Evolutionary conservation across 2,888 invertebrate species (phyloP).

Genomic region (Caenorhabditis sp.): DNA sequence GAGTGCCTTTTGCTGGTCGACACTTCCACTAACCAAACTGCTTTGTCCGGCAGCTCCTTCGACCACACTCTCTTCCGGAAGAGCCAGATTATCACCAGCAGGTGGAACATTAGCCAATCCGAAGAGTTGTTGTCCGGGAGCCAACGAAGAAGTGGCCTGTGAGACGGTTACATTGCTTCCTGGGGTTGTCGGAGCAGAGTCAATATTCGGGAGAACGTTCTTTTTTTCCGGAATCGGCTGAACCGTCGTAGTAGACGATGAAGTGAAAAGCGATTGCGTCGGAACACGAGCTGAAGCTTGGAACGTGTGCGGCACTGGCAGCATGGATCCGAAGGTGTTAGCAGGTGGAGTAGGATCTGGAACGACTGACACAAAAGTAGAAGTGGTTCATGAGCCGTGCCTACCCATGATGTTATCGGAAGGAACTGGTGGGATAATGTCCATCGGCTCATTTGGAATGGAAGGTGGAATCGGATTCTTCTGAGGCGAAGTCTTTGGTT

Average conservation of each 20-base stretch:
- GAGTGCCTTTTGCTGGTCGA: constrained; percentile 29
- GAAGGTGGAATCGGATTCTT: constrained; percentile 27
- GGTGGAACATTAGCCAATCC: constrained; percentile 14
- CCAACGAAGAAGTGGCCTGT: constrained; percentile 29
- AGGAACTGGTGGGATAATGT: constrained; percentile 55
- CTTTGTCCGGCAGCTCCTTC: constrained; percentile 57
- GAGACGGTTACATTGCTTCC: constrained; percentile 32
- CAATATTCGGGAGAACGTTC: constrained; percentile 48
- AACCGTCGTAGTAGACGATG: constrained; percentile 30
- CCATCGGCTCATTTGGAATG: constrained; percentile 46
- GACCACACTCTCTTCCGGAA: constrained; percentile 49
- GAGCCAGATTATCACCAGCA: constrained; percentile 15
- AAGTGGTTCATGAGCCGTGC: neutral
- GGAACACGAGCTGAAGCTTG: constrained; percentile 51
- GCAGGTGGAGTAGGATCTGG: constrained; percentile 48
- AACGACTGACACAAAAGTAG: constrained; percentile 5
- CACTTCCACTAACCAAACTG: constrained; percentile 56
- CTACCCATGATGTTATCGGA: constrained; percentile 51
- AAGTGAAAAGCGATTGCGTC: constrained; percentile 44
- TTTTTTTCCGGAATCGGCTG: constrained; percentile 38
- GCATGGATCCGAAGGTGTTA: constrained; percentile 11
- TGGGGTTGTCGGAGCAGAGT: constrained; percentile 27
- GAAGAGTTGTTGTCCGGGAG: constrained; percentile 23
- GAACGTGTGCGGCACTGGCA: constrained; percentile 49
- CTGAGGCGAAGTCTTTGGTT: constrained; percentile 9